Percentiles rank a stretch among this genome's conserved stretches.
Conservation (phyloP, 1,140 invertebrate species). For the Plutomurus gul region DNA sequence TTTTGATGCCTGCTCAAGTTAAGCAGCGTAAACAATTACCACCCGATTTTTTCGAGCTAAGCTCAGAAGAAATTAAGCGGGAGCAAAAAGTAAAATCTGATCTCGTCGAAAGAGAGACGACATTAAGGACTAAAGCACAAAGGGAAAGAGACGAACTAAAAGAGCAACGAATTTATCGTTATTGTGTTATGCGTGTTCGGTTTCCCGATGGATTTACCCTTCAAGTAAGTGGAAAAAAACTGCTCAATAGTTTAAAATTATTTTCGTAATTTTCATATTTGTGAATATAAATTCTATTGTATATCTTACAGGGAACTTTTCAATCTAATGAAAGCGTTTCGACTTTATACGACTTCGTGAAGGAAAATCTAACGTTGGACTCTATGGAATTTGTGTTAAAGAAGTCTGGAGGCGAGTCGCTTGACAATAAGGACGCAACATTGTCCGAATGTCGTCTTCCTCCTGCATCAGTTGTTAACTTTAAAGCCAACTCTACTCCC, state of each 20-base stretch:
- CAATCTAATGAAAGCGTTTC: constrained; percentile 74
- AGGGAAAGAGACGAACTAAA: constrained; percentile 80
- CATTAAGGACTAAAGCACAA: constrained; percentile 90
- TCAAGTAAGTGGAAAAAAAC: constrained; percentile 63
- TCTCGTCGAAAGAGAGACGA: constrained; percentile 75
- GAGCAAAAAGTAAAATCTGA: constrained; percentile 81
- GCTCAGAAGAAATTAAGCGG: constrained; percentile 78
- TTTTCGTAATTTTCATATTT: neutral
- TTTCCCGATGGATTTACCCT: constrained; percentile 85
- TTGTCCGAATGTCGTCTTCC: constrained; percentile 73
- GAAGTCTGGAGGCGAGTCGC: constrained; percentile 66
- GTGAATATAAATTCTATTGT: neutral
- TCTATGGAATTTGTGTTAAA: constrained; percentile 69
- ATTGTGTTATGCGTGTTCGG: constrained; percentile 77
- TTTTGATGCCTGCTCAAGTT: constrained; percentile 77
- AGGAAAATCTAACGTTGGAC: constrained; percentile 70
- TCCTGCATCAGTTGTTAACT: constrained; percentile 74
- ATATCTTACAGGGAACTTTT: constrained; percentile 72
- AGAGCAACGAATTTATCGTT: constrained; percentile 81
- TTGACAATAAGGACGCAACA: constrained; percentile 66
- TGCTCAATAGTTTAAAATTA: neutral
- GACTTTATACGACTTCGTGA: constrained; percentile 73
- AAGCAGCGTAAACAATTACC: constrained; percentile 73
- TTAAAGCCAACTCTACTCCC: constrained; percentile 64
- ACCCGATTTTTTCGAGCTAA: constrained; percentile 77